Base-by-base conservation (phyloP, 2,113 vertebrate genomes). In the Anseranas semipalmata region DNA sequence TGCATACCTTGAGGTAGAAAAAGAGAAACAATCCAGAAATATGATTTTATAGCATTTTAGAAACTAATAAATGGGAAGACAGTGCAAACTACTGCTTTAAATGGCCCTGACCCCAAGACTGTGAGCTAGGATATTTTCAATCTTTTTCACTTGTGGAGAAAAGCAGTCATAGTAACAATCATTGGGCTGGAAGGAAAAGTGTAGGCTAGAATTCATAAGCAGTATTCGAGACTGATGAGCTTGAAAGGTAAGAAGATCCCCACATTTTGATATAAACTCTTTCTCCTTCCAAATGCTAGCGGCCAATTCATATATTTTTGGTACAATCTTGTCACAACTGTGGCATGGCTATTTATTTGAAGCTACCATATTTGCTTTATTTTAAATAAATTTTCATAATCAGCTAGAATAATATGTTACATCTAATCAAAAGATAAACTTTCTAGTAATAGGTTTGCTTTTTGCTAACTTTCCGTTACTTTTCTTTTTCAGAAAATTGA, bases 401-500 rank as follows among this genome's bases (percentile, higher is more conserved):
- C 70, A 68, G 12, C 24, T 60, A 70, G 32, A 48, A 33, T 37
- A 65, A 43, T 62, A 18, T 78, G 37, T 90, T 77, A 13, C 48
- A n/a, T 72, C 52, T 53, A 77, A 27, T 59, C 32, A 45, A 56
- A 70, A 27, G 4, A 43, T 53, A 75, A 74, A 19, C 15, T 48
- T 82, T 25, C 30, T 73, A 59, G 30, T 41, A 35, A 77, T 13
- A 1, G 1, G 5, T 76, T 81, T 74, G 37, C 30, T 60, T 82
- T 77, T 77, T 82, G 30, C 39, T 65, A 67, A 37, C 21, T 63
- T 4, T 53, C 53, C 32, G 12, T 73, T 87, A 18, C 46, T 63
- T 95, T 87, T 89, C 30, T 95, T 53, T 95, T 97, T 46, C 97
- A 99, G 99, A 99, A 99, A 99, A 99, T 99, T 72, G 99, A 99